Percentiles rank a stretch among this genome's conserved stretches.
phyloP scores from a whole-genome alignment of 2,888 invertebrate species.

The Sesia apiformis region DNA sequence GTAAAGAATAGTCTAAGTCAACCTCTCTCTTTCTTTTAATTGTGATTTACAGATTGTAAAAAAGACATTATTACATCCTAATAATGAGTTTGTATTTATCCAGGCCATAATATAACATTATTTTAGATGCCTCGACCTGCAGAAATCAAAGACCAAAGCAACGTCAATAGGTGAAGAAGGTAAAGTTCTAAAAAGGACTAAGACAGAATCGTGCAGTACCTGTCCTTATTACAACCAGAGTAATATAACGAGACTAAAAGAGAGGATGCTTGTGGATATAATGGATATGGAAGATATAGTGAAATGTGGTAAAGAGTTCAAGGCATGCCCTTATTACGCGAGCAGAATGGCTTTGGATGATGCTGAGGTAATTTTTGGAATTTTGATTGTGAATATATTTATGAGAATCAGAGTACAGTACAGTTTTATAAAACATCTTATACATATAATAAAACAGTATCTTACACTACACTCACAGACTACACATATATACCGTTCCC shows the following conservation, averaged over 20 bases:
- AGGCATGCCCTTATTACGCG: constrained; percentile 96
- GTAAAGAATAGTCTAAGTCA: too few relatives aligned
- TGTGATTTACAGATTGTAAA: neutral
- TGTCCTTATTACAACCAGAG: constrained; percentile 81
- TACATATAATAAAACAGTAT: too few relatives aligned
- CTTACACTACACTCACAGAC: too few relatives aligned
- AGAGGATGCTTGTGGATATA: constrained; percentile 79
- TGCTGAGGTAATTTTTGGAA: constrained; percentile 79
- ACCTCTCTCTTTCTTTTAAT: neutral
- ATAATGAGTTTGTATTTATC: too few relatives aligned
- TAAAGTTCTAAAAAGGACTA: constrained; percentile 77
- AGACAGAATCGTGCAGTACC: constrained; percentile 63
- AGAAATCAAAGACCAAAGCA: constrained; percentile 76
- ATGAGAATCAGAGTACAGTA: too few relatives aligned
- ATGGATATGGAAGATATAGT: constrained; percentile 93
- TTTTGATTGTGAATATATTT: neutral
- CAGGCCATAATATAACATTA: neutral
- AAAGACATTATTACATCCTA: too few relatives aligned
- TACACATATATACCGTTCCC: too few relatives aligned
- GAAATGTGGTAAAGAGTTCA: constrained; percentile 76
- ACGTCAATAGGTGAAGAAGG: constrained; percentile 75
- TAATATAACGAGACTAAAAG: constrained; percentile 77
- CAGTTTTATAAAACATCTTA: too few relatives aligned
- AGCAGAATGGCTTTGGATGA: constrained; percentile 86
- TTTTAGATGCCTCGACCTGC: constrained; percentile 84